A percentile compares a stretch with the other conserved stretches of the same genome.
These are phyloP conservation scores for Tetranychus cinnabarinus DNA, from an alignment of 1,140 invertebrate species.

Conservation along the genomic window DNA sequence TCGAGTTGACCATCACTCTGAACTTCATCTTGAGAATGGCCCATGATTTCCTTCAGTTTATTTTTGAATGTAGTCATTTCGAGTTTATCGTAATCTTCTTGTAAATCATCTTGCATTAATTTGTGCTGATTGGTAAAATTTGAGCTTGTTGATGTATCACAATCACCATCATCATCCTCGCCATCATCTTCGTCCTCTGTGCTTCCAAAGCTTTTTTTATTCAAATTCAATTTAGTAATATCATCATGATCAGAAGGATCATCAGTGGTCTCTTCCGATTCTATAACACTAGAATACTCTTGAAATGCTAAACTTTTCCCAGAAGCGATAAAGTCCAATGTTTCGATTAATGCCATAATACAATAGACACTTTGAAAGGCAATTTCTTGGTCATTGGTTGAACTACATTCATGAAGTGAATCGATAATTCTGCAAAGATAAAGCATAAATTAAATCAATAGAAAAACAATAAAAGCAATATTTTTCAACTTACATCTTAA, in stretches of 20 bases:
- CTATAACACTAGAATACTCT: constrained; percentile 16
- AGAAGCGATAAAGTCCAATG: constrained; percentile 47
- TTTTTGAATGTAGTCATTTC: background rate
- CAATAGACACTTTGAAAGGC: constrained; percentile 55
- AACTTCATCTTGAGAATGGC: background rate
- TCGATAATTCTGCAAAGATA: constrained; percentile 47
- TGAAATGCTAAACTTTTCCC: constrained; percentile 21
- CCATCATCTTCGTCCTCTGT: background rate
- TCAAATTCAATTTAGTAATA: background rate
- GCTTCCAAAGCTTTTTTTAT: no score
- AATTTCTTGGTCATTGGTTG: constrained; percentile 37
- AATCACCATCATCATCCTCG: background rate
- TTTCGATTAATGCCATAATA: constrained; percentile 51
- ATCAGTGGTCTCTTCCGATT: constrained; percentile 13
- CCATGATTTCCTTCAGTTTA: background rate
- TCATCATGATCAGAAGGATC: background rate
- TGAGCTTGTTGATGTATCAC: no score
- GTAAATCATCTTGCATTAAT: no score
- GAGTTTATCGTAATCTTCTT: background rate
- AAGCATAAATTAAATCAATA: background rate
- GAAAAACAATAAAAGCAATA: background rate
- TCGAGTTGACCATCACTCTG: background rate
- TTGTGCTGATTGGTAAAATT: no score
- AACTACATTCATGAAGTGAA: constrained; percentile 60
- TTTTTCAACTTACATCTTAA: background rate